A percentile compares a stretch with the other conserved stretches of the same genome.
phyloP scores from a whole-genome alignment of 2,113 vertebrate genomes.

The Ranitomeya variabilis region DNA sequence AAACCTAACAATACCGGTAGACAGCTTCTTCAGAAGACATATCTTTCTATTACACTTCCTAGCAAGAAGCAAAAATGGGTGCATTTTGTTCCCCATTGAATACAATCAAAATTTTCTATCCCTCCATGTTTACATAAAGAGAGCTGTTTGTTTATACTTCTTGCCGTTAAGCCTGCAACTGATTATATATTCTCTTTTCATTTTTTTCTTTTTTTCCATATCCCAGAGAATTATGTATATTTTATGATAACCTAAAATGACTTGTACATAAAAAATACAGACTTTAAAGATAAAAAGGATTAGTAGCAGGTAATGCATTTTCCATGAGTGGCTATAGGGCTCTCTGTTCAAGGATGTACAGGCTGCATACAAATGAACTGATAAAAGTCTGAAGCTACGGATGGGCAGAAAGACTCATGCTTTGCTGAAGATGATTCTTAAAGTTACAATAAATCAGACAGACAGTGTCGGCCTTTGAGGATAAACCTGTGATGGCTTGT shows the following conservation, averaged over 20 bases:
- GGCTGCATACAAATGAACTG: slow-evolving; percentile 86
- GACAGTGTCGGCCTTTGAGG: slow-evolving; percentile 87
- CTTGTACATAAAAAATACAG: slow-evolving; percentile 87
- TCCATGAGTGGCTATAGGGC: slow-evolving; percentile 86
- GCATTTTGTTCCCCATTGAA: slow-evolving; percentile 75
- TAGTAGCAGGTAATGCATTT: slow-evolving; percentile 88
- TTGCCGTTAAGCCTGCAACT: slow-evolving; percentile 77
- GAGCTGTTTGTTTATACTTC: slow-evolving; percentile 81
- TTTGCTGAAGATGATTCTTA: slow-evolving; percentile 85
- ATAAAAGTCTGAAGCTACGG: slow-evolving; percentile 80
- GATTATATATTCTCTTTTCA: slow-evolving; percentile 83
- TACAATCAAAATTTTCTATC: slow-evolving; percentile 79
- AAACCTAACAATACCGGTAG: slow-evolving; percentile 3
- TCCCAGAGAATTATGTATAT: slow-evolving; percentile 79
- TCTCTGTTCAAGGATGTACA: slow-evolving; percentile 74
- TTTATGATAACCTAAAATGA: slow-evolving; percentile 86
- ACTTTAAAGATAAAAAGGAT: slow-evolving; percentile 90
- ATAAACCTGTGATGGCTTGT: slow-evolving; percentile 87
- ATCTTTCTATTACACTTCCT: slow-evolving; percentile 63
- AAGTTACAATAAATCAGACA: slow-evolving; percentile 91
- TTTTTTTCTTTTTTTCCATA: slow-evolving; percentile 70
- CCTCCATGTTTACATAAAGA: slow-evolving; percentile 79
- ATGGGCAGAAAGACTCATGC: slow-evolving; percentile 78
- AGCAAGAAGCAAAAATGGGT: slow-evolving; percentile 68
- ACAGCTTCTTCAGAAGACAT: slow-evolving; percentile 5